Base-by-base conservation (phyloP, 2,888 invertebrate species). In the Ophioninae sp. region DNA sequence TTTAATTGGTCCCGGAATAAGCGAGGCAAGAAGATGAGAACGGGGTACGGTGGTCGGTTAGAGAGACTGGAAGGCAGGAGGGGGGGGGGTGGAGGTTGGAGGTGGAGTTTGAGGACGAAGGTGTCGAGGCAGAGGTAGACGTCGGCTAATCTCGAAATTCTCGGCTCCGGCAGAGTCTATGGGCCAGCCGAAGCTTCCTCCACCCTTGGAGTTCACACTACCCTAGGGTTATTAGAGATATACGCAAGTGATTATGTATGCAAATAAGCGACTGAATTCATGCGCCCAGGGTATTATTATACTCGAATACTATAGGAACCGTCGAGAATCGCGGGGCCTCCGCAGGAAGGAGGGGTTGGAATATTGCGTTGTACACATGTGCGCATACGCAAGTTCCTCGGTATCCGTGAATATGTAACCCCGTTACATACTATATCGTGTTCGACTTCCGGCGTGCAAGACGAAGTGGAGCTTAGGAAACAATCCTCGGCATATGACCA, bases 401-500 rank as follows among this genome's bases (percentile, higher is more conserved):
- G 86, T 85, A 85, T 85, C 81, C 81, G 86, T 85, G 81, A 81
- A 84, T 86, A 85, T 59, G 59, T 80, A 67, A 59, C 22, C 39
- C 20, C 23, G 41, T 63, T 76, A 76, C 20, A 67, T 68, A 23
- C 83, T 73, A 76, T 59, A 56, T 51, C 63, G 73, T 65, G 81
- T 79, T 87, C 85, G 88, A 89, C 88, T 89, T 89, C 89, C 88
- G 89, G 86, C 89, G 87, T 86, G 83, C 86, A 88, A 87, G 90
- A 89, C 87, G 86, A 83, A 88, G 85, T 81, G 76, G 86, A 87
- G 88, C 87, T 86, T 87, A 82, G 87, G 86, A 89, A 89, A 89
- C 88, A 88, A 87, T 89, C 87, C 86, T 51, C 84, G 85, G 87
- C 87, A 88, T 87, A 86, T 81, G 71, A 71, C 74, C 74, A 23